Evolutionary conservation across 2,888 invertebrate genomes (phyloP).

Genomic region (Ditula angustiorana): DNA sequence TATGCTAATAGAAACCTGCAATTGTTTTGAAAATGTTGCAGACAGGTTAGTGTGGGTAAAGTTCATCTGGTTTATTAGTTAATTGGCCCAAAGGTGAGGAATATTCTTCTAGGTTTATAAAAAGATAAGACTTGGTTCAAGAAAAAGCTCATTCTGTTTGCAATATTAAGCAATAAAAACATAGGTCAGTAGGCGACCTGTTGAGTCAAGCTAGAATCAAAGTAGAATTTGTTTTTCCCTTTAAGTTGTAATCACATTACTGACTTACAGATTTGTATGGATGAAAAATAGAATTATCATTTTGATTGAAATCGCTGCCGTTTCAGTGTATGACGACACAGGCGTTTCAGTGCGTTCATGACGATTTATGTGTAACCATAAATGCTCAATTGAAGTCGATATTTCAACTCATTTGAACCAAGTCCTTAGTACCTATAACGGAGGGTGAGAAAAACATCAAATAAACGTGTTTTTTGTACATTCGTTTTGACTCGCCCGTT

Average conservation of each 20-base stretch:
- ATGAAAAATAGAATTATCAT: background rate
- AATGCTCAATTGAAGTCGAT: background rate
- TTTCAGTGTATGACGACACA: background rate
- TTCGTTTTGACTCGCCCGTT: conserved; percentile 9
- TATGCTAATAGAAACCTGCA: too few relatives aligned
- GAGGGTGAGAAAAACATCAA: background rate
- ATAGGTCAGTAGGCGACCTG: background rate
- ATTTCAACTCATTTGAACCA: background rate
- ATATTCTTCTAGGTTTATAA: background rate
- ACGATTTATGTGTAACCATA: background rate
- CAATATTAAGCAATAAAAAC: conserved; percentile 2
- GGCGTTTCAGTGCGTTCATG: background rate
- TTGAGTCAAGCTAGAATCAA: background rate
- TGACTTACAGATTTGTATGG: background rate
- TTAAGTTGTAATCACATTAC: background rate
- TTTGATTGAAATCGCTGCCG: background rate
- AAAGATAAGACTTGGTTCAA: conserved; percentile 16
- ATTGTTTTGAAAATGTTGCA: too few relatives aligned
- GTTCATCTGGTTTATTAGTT: too few relatives aligned
- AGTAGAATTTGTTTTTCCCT: background rate
- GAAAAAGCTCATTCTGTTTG: background rate
- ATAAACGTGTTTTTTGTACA: conserved; percentile 1
- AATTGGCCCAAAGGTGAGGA: too few relatives aligned
- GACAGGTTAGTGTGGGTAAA: too few relatives aligned
- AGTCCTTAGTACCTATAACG: conserved; percentile 10